Base-by-base conservation (phyloP, 2,113 vertebrate species). In the Clarias gariepinus region DNA sequence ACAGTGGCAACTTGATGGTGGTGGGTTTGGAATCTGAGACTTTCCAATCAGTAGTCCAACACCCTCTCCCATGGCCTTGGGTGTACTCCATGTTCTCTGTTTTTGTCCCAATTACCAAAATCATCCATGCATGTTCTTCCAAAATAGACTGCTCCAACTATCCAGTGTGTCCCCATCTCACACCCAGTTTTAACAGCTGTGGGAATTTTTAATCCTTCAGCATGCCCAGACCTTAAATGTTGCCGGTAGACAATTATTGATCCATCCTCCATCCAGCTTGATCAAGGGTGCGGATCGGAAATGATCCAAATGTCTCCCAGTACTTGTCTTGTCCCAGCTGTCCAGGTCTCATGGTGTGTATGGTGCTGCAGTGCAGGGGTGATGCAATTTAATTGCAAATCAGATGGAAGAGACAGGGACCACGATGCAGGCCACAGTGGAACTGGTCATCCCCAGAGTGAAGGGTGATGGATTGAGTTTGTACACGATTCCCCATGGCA, bases 381-480 rank as follows among this genome's bases (percentile, higher is more conserved):
- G 61, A 92, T 91, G 90, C 91, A 94, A 93, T 95, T 93, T 94
- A 95, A 94, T 94, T 95, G 94, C 92, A 92, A 94, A 94, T 95
- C 90, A 68, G 68, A 66, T 87, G 86, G 61, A 81, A 78, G 81
- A 86, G 92, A 91, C 90, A 89, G 89, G 82, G 85, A 91, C 85
- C 88, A 82, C 81, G 81, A 84, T 83, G 25, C 78, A 91, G 89
- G 89, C 90, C 91, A 89, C 89, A 7, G 4, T 86, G 87, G 86
- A 83, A 82, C 86, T 90, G 91, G 91, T 57, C 82, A 92, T 92
- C 90, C 89, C 90, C 85, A 83, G 69, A 81, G 81, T 47, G 10
- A 30, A 21, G 13, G 63, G 55, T 68, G 47, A 36, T n/a, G 73
- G 61, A 21, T 41, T 73, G 18, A n/a, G 36, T 30, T 41, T 79